A percentile compares a stretch with the other conserved stretches of the same genome.
Evolutionary conservation across 2,888 invertebrate genomes (phyloP).

Genomic region (Xanthorhoe designata): DNA sequence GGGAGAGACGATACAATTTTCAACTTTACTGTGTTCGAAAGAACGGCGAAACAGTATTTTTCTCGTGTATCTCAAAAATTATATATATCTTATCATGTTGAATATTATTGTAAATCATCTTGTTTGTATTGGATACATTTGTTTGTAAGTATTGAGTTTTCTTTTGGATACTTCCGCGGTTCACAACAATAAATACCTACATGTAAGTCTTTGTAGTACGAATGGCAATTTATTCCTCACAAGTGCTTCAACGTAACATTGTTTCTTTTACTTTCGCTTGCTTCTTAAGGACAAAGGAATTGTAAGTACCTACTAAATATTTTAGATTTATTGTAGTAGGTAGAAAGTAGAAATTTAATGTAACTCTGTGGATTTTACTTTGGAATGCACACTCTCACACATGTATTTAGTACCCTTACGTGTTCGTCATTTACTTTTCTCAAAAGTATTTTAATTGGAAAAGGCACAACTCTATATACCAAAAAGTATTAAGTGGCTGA

Average conservation of each 20-base stretch:
- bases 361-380: too few relatives aligned
- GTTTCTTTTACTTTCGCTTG: background rate
- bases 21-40: conserved; percentile 10
- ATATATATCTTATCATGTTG: conserved; percentile 30
- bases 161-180: background rate
- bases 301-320: too few relatives aligned
- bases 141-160: background rate
- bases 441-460: too few relatives aligned
- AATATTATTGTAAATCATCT: conserved; percentile 35
- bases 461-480: too few relatives aligned
- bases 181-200: background rate
- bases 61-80: conserved; percentile 23
- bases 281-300: background rate
- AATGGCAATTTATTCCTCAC: background rate
- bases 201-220: background rate
- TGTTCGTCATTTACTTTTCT: too few relatives aligned
- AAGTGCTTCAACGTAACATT: background rate
- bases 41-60: conserved; percentile 24
- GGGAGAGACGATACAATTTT: conserved; percentile 22
- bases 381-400: too few relatives aligned
- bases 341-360: too few relatives aligned
- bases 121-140: background rate
- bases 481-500: too few relatives aligned
- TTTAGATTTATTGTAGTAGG: too few relatives aligned
- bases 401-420: too few relatives aligned